A percentile compares a stretch with the other conserved stretches of the same genome.
These are phyloP conservation scores for Brienomyrus longianalis DNA, from an alignment of 2,113 vertebrate genomes.

Conservation along the genomic window DNA sequence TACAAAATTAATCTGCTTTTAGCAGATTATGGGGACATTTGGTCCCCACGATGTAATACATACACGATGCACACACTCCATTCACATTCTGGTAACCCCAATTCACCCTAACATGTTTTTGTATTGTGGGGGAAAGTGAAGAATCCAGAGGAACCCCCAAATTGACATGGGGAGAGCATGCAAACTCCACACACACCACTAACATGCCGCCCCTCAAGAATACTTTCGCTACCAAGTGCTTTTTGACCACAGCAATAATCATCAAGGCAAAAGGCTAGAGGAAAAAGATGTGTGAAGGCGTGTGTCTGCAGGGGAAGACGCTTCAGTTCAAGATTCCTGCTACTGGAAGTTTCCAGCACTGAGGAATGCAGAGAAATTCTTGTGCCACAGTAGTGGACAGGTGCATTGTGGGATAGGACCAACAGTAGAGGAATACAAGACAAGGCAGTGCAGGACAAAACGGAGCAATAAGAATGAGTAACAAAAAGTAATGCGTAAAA, in stretches of 20 bases:
- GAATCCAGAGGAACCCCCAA: background rate
- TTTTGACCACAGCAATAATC: background rate
- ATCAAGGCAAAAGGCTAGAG: background rate
- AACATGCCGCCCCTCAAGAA: background rate
- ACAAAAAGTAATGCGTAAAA: background rate
- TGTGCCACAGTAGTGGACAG: background rate
- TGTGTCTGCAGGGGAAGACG: background rate
- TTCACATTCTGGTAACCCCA: conserved; percentile 39
- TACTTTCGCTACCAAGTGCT: background rate
- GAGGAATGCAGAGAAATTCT: background rate
- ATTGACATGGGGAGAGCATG: background rate
- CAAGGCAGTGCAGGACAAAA: background rate
- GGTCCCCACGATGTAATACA: background rate
- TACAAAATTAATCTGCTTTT: background rate
- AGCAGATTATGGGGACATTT: background rate
- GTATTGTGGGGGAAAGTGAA: background rate
- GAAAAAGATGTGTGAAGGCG: background rate
- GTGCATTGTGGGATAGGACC: background rate
- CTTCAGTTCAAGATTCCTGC: background rate
- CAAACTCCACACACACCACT: background rate
- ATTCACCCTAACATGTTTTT: background rate
- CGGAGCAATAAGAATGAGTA: background rate
- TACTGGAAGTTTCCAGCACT: background rate
- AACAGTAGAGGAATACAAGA: background rate
- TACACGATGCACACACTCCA: conserved; percentile 37